A percentile compares a stretch with the other conserved stretches of the same genome.
phyloP scores from a whole-genome alignment of 2,797 vertebrate genomes.

The Malacoraja senta region DNA sequence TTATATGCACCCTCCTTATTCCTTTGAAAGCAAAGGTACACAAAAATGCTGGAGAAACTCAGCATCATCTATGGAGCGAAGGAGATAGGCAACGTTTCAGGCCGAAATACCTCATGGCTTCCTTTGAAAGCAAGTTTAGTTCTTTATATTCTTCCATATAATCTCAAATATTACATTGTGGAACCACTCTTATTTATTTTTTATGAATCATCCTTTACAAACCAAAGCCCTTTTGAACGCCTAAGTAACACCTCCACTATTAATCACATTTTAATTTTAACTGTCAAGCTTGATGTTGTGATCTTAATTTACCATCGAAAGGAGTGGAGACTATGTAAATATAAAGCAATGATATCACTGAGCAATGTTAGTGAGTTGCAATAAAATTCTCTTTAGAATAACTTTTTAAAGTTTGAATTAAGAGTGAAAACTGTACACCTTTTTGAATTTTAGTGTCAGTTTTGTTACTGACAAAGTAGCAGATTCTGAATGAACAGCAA shows the following conservation, averaged over 20 bases:
- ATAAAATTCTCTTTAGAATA: not conserved
- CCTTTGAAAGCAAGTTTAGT: too few species aligned
- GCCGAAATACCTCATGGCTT: too few species aligned
- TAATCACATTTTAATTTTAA: conserved; percentile 9
- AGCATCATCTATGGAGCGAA: too few species aligned
- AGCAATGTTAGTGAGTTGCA: not conserved
- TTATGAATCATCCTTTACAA: not conserved
- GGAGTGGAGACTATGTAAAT: not conserved
- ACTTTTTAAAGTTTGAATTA: not conserved
- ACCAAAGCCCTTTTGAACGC: not conserved
- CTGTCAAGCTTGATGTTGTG: not conserved
- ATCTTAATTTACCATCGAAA: not conserved
- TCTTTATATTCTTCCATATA: not conserved
- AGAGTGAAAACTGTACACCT: not conserved
- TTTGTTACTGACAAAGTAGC: not conserved
- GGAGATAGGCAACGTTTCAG: too few species aligned
- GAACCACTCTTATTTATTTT: not conserved
- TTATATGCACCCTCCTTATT: not conserved
- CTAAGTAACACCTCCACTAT: not conserved
- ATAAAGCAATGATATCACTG: not conserved
- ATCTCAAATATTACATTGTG: not conserved
- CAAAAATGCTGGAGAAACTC: too few species aligned
- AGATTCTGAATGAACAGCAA: not conserved
- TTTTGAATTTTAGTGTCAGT: not conserved
- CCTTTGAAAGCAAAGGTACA: too few species aligned